phyloP scores from a whole-genome alignment of 1,140 invertebrate species.

The Bombus waltoni region DNA sequence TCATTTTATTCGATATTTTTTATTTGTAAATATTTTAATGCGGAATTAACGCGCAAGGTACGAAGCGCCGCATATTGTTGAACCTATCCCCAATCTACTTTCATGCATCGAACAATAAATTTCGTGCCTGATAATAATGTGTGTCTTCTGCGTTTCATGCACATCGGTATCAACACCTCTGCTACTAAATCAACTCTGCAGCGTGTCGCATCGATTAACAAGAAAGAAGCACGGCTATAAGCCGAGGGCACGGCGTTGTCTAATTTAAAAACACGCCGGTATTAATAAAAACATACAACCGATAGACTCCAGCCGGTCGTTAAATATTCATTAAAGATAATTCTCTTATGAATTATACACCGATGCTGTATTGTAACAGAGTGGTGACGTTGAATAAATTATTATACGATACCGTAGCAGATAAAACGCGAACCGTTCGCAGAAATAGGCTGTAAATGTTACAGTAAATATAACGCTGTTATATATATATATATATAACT shows the following conservation, averaged over 20 bases:
- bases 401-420: neutral
- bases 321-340: conserved; percentile 1
- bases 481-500: no score
- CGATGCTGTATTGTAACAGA: neutral
- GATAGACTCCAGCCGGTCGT: neutral
- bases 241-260: neutral
- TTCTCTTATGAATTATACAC: neutral
- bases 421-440: no score
- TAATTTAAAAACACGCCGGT: neutral
- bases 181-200: neutral
- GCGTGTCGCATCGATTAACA: neutral
- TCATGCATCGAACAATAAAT: neutral
- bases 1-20: neutral
- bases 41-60: neutral
- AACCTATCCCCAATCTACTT: neutral
- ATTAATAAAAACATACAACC: neutral
- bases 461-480: no score
- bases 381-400: neutral
- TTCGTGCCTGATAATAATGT: neutral
- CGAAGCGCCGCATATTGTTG: neutral
- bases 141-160: neutral
- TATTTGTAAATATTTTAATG: neutral
- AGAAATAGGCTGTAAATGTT: no score
- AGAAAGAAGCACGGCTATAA: neutral
- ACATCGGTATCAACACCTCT: neutral